A percentile compares a stretch with the other conserved stretches of the same genome.
Evolutionary conservation across 2,113 vertebrate genomes (phyloP).

Genomic region (Cheilinus undulatus): DNA sequence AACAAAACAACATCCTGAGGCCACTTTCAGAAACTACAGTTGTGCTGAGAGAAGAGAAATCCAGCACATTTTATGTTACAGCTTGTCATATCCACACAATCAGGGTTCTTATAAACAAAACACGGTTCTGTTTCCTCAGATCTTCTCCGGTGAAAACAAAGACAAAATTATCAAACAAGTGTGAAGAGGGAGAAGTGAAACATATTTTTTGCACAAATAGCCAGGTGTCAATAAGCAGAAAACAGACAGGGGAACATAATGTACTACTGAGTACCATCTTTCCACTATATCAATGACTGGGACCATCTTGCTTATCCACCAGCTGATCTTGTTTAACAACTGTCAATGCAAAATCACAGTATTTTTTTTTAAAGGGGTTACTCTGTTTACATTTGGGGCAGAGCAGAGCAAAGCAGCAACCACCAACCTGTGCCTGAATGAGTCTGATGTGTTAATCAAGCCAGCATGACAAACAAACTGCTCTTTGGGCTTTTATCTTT

Average conservation of each 20-base stretch:
- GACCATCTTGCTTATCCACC: neutral
- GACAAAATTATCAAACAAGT: slow-evolving; percentile 3
- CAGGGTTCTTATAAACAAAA: slow-evolving; percentile 13
- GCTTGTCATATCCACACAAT: slow-evolving; percentile 12
- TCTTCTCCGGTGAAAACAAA: slow-evolving; percentile 4
- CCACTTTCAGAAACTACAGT: slow-evolving; percentile 16
- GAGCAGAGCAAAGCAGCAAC: no score
- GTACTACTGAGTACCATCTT: slow-evolving; percentile 8
- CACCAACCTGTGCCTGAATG: no score
- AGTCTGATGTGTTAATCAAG: no score
- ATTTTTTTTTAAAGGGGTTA: no score
- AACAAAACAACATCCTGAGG: slow-evolving; percentile 20
- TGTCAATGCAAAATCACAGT: no score
- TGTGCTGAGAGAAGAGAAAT: slow-evolving; percentile 20
- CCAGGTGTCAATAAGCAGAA: slow-evolving; percentile 22
- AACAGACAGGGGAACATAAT: slow-evolving; percentile 35
- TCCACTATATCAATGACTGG: slow-evolving; percentile 1
- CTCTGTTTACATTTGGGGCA: no score
- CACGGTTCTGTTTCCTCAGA: neutral
- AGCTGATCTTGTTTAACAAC: neutral
- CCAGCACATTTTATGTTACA: slow-evolving; percentile 3
- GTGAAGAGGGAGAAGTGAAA: slow-evolving; percentile 1
- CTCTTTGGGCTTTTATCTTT: no score
- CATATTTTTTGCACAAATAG: slow-evolving; percentile 25
- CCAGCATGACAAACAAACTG: no score